Base-by-base conservation (phyloP, 1,140 invertebrate genomes). In the Drosophila suzukii region DNA sequence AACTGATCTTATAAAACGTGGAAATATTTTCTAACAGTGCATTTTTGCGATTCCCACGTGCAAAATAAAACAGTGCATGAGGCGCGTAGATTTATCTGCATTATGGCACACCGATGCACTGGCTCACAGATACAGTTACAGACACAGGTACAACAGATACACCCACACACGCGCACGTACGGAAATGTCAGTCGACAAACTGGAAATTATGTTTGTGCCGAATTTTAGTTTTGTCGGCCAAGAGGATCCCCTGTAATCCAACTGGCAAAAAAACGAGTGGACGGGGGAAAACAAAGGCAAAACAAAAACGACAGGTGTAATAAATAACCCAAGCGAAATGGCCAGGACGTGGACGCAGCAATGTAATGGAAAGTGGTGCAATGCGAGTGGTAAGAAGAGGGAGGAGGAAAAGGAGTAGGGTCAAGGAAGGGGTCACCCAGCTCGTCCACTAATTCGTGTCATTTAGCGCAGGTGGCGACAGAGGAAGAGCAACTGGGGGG, bases 181-280 rank as follows among this genome's bases (percentile, higher is more conserved):
- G 83, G 71, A 86, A 83, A 83, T 83, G 83, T 86, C 83, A 88
- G 83, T 86, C 83, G 83, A 79, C 67, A 80, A 89, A 88, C 84
- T 88, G 80, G 77, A 89, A 86, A 86, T 86, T 89, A 86, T 88
- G 84, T 89, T 89, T 88, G 83, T 88, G 76, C 80, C 84, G 79
- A 89, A 89, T 88, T 89, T 83, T 67, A 89, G 83, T 74, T 51
- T 77, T 71, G 60, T 79, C 61, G 75, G 75, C 61, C 75, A 71
- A 54, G 43, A 39, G 63, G 47, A 67, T 60, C 76, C 50, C 43
- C 55, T 54, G 66, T 76, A 80, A 61, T 80, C 66, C 76, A 61
- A 72, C 58, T 51, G 72, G 54, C 44, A 67, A 75, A 76, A 76
- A 82, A 47, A 2, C 27, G n/a, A 39, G 36, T 41, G 49, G 13